phyloP scores from a whole-genome alignment of 1,140 invertebrate genomes.

The Artemia franciscana region DNA sequence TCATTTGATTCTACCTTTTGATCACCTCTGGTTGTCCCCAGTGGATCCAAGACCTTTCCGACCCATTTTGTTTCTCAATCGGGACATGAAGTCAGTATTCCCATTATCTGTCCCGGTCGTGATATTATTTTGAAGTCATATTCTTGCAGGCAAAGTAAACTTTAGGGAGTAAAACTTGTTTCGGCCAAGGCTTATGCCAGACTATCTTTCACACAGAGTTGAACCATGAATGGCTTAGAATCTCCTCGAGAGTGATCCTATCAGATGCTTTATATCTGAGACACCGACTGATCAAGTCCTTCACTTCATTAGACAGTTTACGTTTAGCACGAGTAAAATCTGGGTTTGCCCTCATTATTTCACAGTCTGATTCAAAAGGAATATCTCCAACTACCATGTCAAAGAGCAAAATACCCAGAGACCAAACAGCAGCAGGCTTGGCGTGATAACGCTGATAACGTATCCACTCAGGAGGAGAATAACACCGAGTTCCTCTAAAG shows the following conservation, averaged over 20 bases:
- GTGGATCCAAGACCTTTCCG: too few relatives aligned
- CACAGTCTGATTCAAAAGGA: slow-evolving; percentile 39
- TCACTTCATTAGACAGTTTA: slow-evolving; percentile 2
- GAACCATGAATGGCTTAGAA: slow-evolving; percentile 33
- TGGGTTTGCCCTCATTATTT: slow-evolving; percentile 30
- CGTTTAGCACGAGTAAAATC: slow-evolving; percentile 21
- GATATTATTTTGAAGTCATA: too few relatives aligned
- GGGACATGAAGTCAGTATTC: too few relatives aligned
- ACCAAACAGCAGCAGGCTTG: slow-evolving; percentile 36
- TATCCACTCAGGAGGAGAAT: slow-evolving; percentile 46
- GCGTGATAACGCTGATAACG: slow-evolving; percentile 31
- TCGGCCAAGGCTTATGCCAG: too few relatives aligned
- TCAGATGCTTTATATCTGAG: slow-evolving; percentile 26
- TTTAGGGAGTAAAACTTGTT: too few relatives aligned
- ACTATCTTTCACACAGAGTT: too few relatives aligned
- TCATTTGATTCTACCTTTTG: too few relatives aligned
- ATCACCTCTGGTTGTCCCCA: too few relatives aligned
- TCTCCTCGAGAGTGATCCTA: slow-evolving; percentile 29
- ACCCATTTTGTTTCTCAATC: too few relatives aligned
- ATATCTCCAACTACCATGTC: slow-evolving; percentile 47
- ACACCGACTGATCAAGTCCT: slow-evolving; percentile 32
- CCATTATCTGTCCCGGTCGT: too few relatives aligned
- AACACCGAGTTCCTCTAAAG: slow-evolving; percentile 36
- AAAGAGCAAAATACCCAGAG: slow-evolving; percentile 38
- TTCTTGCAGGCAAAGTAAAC: too few relatives aligned